A percentile compares a stretch with the other conserved stretches of the same genome.
phyloP scores from a whole-genome alignment of 2,888 invertebrate genomes.

The Tryphoninae sp. region DNA sequence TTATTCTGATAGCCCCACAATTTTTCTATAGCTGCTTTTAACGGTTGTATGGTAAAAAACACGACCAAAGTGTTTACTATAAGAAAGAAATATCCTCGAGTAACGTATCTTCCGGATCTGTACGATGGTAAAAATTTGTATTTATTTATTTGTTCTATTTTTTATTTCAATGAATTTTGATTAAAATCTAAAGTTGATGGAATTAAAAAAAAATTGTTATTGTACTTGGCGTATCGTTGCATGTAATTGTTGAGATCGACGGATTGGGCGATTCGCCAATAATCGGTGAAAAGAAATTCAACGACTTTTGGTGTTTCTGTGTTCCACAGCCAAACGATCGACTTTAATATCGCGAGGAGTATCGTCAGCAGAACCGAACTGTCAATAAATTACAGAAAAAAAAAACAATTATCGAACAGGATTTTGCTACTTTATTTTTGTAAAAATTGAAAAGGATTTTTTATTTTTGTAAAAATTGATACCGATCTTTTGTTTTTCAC shows the following conservation, averaged over 20 bases:
- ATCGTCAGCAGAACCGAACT: slow-evolving; percentile 73
- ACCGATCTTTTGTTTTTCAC: slow-evolving; percentile 4
- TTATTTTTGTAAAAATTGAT: not conserved
- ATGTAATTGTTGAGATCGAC: slow-evolving; percentile 52
- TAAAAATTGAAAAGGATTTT: too few relatives aligned
- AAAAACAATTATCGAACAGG: not conserved
- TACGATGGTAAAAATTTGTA: not conserved
- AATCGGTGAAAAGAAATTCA: slow-evolving; percentile 70
- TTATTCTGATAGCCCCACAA: slow-evolving; percentile 16
- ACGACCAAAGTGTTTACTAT: slow-evolving; percentile 71
- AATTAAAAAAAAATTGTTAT: too few relatives aligned
- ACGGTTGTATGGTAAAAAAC: slow-evolving; percentile 70
- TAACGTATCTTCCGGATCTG: slow-evolving; percentile 70
- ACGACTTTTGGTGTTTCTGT: slow-evolving; percentile 66
- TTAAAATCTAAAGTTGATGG: not conserved
- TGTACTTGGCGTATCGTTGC: slow-evolving; percentile 62
- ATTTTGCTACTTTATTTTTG: not conserved
- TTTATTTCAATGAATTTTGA: not conserved
- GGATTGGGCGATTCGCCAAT: slow-evolving; percentile 67
- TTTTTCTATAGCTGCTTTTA: slow-evolving; percentile 44
- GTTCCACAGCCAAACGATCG: slow-evolving; percentile 70
- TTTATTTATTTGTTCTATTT: not conserved
- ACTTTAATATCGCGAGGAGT: slow-evolving; percentile 69
- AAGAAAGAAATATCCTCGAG: slow-evolving; percentile 70
- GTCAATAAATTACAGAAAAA: slow-evolving; percentile 6